Percentiles rank a stretch among this genome's conserved stretches.
Conservation (phyloP, 2,113 vertebrate genomes). For the Atractosteus spatula region DNA sequence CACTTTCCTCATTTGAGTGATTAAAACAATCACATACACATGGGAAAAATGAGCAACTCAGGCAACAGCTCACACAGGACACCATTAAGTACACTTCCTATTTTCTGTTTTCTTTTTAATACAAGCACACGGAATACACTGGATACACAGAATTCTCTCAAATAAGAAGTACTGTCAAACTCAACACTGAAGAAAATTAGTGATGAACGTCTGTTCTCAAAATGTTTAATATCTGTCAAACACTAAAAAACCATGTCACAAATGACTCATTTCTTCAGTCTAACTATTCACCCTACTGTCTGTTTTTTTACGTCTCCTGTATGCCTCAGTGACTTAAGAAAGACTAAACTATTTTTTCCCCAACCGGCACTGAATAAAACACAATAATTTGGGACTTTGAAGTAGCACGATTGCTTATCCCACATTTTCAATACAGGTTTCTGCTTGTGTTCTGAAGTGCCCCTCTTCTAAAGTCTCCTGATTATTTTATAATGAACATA, state of each 20-base stretch:
- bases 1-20: conserved; percentile 57
- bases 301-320: neutral
- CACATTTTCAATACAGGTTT: neutral
- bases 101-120: conserved; percentile 21
- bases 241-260: neutral
- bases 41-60: conserved; percentile 58
- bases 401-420: neutral
- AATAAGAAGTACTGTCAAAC: conserved; percentile 4
- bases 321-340: neutral
- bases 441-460: neutral
- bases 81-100: conserved; percentile 62
- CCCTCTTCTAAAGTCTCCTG: neutral
- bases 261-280: neutral
- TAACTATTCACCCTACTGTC: neutral
- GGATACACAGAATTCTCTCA: conserved; percentile 1
- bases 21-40: conserved; percentile 50
- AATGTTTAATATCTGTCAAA: neutral
- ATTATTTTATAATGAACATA: conserved; percentile 11
- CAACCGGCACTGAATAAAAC: neutral
- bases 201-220: neutral
- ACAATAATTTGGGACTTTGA: neutral
- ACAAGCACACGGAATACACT: conserved; percentile 39
- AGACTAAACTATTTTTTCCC: neutral
- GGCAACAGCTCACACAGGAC: conserved; percentile 66
- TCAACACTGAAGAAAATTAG: neutral